A percentile compares a stretch with the other conserved stretches of the same genome.
Evolutionary conservation across 2,888 invertebrate genomes (phyloP).

Genomic region (Caenorhabditis zanzibari): DNA sequence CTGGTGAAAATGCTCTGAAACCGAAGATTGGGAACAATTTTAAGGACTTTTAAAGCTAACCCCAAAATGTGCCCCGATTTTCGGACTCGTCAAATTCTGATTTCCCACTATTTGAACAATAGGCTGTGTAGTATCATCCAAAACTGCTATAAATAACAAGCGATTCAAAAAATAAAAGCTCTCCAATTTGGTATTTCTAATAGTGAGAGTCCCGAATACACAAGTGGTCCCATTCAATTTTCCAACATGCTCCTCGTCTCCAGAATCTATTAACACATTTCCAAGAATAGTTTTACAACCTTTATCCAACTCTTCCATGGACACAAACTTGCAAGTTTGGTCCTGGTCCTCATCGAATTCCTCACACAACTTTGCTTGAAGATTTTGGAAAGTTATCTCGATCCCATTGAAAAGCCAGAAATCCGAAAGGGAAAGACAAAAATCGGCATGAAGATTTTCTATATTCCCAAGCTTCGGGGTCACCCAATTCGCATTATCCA

Average conservation of each 20-base stretch:
- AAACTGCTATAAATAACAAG: background rate
- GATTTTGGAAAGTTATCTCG: background rate
- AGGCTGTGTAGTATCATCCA: background rate
- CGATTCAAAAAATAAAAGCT: background rate
- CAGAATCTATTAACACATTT: background rate
- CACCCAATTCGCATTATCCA: background rate
- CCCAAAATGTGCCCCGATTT: background rate
- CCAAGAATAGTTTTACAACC: background rate
- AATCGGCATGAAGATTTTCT: conserved; percentile 3
- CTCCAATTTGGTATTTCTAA: conserved; percentile 4
- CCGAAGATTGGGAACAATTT: background rate
- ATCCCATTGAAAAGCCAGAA: background rate
- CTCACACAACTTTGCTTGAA: conserved; percentile 1
- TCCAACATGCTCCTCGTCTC: background rate
- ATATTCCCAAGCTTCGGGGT: background rate
- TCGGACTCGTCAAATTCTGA: background rate
- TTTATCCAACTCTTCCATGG: background rate
- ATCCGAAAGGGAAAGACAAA: background rate
- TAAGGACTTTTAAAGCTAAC: background rate
- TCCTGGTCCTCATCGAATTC: background rate
- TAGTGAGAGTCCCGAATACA: background rate
- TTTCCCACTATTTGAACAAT: conserved; percentile 8
- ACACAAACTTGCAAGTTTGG: background rate
- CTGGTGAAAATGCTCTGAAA: background rate
- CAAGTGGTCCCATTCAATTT: background rate